Evolutionary conservation across 92 coral and sea anemone genomes (phyloP), one percentile per base, ranked within the genome.

Genomic region (Epizoanthus rinbou): DNA sequence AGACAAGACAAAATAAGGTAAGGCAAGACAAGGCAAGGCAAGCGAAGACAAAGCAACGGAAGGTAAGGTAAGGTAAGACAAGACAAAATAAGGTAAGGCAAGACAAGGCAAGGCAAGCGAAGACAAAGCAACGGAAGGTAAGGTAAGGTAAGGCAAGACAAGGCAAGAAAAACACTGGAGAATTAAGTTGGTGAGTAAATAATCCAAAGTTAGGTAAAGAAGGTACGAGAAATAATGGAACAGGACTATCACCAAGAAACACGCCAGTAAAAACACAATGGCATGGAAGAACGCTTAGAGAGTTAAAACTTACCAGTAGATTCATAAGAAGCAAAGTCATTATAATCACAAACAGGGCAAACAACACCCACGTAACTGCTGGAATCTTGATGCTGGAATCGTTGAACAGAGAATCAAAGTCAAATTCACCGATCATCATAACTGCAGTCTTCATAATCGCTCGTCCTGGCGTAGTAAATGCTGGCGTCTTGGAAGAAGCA

Each of bases 381-480:
- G 98, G 98, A 0, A 91, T 86, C 3, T 50, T 31, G 18, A 23
- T 22, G 24, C 22, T 72, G 15, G 53, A 25, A 4, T 78, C 73
- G 39, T 87, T 81, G 64, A 94, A 96, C 19, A 86, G 79, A 79
- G 54, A 25, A 85, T 94, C 98, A 80, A 90, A 96, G 2, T 96
- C 99, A 76, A 94, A 96, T 82, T 96, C 99, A 25, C 99, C 99
- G 74, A 96, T 94, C 94, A 96, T 93, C 99, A 96, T 96, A 1
- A 96, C 99, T 18, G 87, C 93, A 25, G 97, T 96, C 89, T 96
- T 96, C 76, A 96, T 90, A 59, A 96, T 74, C n/a, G 98, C 85
- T 21, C 94, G 88, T 5, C 85, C 87, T 6, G 96, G 98, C 11
- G 89, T 75, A 25, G 57, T 57, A 82, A 96, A 96, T 22, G 88